These are phyloP conservation scores for Ovibos moschatus DNA, from an alignment of 2,113 vertebrate species.

Conservation along the genomic window DNA sequence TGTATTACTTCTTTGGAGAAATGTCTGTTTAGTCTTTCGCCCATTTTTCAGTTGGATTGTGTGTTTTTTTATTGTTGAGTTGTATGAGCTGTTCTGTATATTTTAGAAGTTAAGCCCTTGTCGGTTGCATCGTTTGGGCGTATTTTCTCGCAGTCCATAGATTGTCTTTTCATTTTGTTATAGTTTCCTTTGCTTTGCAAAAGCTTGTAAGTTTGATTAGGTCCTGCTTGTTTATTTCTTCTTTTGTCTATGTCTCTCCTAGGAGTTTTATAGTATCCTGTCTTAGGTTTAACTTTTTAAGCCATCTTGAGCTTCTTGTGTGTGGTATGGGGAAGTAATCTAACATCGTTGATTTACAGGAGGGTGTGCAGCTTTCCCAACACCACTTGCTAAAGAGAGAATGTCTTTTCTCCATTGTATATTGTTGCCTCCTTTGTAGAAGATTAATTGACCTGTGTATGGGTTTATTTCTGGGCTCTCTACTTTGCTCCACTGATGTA, in stretches of 20 bases:
- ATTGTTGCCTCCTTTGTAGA: neutral
- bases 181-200: neutral
- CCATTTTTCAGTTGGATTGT: neutral
- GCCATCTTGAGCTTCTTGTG: neutral
- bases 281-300: neutral
- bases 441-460: neutral
- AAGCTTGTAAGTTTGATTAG: neutral
- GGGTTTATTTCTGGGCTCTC: neutral
- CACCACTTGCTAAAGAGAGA: neutral
- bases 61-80: neutral
- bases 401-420: neutral
- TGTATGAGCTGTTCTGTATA: neutral
- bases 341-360: neutral
- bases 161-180: neutral
- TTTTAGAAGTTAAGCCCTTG: neutral
- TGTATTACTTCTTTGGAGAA: neutral
- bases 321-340: neutral
- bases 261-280: neutral
- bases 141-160: neutral
- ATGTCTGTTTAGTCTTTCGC: neutral
- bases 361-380: neutral
- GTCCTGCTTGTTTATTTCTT: neutral
- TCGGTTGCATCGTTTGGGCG: fast-evolving
- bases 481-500: neutral
- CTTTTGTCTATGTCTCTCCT: neutral